Base-by-base conservation (phyloP, 2,113 vertebrate genomes). In the Osmerus mordax region DNA sequence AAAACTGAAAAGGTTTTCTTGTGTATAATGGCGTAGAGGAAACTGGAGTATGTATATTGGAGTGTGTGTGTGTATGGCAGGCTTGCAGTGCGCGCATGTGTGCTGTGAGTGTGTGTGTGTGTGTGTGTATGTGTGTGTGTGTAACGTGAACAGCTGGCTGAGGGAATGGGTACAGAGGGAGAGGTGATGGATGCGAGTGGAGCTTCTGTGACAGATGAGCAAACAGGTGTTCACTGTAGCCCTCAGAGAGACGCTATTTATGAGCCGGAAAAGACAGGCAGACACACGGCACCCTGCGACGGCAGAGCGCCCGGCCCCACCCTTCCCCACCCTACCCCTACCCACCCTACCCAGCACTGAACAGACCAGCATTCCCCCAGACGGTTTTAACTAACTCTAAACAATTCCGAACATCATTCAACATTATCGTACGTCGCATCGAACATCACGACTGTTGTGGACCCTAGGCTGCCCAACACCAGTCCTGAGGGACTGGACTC, bases 191-290 rank as follows among this genome's bases (percentile, higher is more conserved):
- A 88, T 87, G 84, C 73, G 83, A 87, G 85, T 70, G 74, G 85
- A 86, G 87, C 83, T 81, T 80, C 80, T 78, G 87, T 87, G 88
- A 90, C 89, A 87, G 87, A 87, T 82, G 89, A 88, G 83, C 87
- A 88, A 87, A 88, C 89, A 89, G 88, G 86, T 89, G 90, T 90
- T 89, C 82, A 83, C 87, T 83, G 59, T 84, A 29, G 83, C 80
- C 87, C 85, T 82, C 77, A 58, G 86, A 88, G 87, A 88, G 83
- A 88, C 68, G 77, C 87, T 85, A 83, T 87, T 90, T 87, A 87
- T 90, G 88, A 89, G 83, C 79, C 84, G 82, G 84, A 87, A 81
- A 87, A 88, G 87, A 88, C 88, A 86, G 88, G 87, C 87, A 87
- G 87, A n/a, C 54, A 55, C 14, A 55, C n/a, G n/a, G n/a, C 16